phyloP scores from a whole-genome alignment of 2,888 invertebrate genomes.

The Eristalis arbustorum region DNA sequence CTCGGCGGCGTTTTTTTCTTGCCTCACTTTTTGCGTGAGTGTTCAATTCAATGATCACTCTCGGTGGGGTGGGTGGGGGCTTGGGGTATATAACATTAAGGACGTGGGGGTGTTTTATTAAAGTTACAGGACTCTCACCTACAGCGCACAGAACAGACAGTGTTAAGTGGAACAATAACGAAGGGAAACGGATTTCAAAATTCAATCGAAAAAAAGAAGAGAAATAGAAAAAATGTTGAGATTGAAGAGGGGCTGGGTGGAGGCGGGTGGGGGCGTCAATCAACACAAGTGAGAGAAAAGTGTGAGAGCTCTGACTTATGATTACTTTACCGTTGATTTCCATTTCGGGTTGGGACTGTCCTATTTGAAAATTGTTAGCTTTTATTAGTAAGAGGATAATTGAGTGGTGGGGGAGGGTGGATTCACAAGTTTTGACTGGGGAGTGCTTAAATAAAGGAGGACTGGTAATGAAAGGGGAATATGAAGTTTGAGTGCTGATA shows the following conservation, averaged over 20 bases:
- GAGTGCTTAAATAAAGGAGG: background rate
- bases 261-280: background rate
- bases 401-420: background rate
- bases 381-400: constrained; percentile 49
- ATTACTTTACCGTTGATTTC: constrained; percentile 79
- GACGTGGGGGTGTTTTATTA: constrained; percentile 33
- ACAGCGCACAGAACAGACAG: constrained; percentile 7
- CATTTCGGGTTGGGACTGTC: constrained; percentile 79
- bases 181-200: constrained; percentile 2
- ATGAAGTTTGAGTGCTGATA: no score
- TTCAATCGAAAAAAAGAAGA: constrained; percentile 15
- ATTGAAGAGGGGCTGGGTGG: background rate
- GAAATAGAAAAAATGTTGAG: constrained; percentile 7
- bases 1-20: background rate
- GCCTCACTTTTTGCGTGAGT: background rate
- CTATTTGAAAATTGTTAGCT: constrained; percentile 76
- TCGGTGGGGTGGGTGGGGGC: background rate
- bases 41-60: constrained; percentile 46
- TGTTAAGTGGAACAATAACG: constrained; percentile 28
- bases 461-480: background rate
- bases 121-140: constrained; percentile 63
- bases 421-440: background rate
- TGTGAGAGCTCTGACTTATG: background rate
- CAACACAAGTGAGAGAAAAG: background rate
- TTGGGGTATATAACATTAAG: background rate